Conservation (phyloP, 1,140 invertebrate species). For the Drosophila takahashii region DNA sequence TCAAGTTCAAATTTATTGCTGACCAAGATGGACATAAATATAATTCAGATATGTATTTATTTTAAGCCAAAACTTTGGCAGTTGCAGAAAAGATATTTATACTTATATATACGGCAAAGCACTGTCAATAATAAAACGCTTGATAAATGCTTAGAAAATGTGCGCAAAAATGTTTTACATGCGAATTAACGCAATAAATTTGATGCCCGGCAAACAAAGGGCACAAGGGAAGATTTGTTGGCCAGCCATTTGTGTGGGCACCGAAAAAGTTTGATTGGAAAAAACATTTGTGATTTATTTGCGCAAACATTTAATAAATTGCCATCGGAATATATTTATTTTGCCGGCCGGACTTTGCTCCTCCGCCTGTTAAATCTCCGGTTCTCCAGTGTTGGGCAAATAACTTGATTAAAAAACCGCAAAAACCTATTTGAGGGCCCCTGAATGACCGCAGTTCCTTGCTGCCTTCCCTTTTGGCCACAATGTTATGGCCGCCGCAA, state of each 20-base stretch:
- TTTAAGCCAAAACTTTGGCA: constrained; percentile 68
- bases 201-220: constrained; percentile 53
- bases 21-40: constrained; percentile 58
- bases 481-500: constrained; percentile 76
- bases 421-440: constrained; percentile 76
- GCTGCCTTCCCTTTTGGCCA: constrained; percentile 34
- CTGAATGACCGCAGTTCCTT: constrained; percentile 43
- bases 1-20: constrained; percentile 63
- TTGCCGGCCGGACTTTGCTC: constrained; percentile 27
- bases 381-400: constrained; percentile 49
- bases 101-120: constrained; percentile 31
- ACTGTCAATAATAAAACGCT: constrained; percentile 80
- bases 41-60: constrained; percentile 66
- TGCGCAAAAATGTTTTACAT: constrained; percentile 74
- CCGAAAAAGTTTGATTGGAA: constrained; percentile 69
- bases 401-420: constrained; percentile 83
- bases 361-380: constrained; percentile 10
- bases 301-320: constrained; percentile 81
- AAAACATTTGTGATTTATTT: constrained; percentile 82
- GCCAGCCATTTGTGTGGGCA: constrained; percentile 19
- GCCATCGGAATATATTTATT: constrained; percentile 66
- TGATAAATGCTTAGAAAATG: constrained; percentile 79
- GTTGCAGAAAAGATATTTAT: constrained; percentile 20
- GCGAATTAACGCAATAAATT: constrained; percentile 81
- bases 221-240: constrained; percentile 44